Evolutionary conservation across 2,797 vertebrate species (phyloP).

Genomic region (Brachyrhaphis roseni): DNA sequence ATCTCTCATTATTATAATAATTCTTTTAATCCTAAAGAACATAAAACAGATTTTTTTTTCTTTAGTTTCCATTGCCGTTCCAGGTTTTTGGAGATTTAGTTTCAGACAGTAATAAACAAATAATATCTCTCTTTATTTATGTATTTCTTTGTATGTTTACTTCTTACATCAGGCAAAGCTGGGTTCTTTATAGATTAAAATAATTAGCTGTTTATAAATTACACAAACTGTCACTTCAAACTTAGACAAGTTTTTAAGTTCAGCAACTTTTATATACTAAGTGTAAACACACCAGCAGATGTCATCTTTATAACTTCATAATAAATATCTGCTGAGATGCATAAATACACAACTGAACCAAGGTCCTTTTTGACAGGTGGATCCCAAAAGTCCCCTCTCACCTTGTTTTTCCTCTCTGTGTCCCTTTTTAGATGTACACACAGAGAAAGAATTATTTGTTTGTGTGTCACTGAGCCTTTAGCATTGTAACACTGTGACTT

Average conservation of each 20-base stretch:
- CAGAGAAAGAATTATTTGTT: constrained; percentile 19
- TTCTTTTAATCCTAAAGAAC: background rate
- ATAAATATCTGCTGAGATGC: constrained; percentile 41
- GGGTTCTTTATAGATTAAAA: background rate
- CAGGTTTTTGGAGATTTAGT: background rate
- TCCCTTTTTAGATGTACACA: constrained; percentile 44
- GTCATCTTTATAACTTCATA: background rate
- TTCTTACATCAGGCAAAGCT: background rate
- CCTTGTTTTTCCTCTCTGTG: constrained; percentile 55
- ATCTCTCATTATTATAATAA: background rate
- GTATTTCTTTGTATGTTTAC: background rate
- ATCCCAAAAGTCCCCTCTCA: constrained; percentile 54
- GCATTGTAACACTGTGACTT: constrained; percentile 52
- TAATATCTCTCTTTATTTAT: background rate
- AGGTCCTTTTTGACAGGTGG: constrained; percentile 60
- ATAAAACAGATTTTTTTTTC: background rate
- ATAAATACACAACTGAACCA: constrained; percentile 34
- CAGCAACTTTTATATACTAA: background rate
- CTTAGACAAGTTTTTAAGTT: background rate
- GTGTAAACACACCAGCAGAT: background rate
- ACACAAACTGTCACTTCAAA: background rate
- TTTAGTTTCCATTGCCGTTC: background rate
- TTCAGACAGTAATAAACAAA: background rate
- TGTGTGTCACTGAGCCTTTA: constrained; percentile 40
- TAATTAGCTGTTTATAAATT: background rate